Percentiles rank a stretch among this genome's conserved stretches.
Conservation (phyloP, 2,113 vertebrate species). For the Danionella cerebrum region DNA sequence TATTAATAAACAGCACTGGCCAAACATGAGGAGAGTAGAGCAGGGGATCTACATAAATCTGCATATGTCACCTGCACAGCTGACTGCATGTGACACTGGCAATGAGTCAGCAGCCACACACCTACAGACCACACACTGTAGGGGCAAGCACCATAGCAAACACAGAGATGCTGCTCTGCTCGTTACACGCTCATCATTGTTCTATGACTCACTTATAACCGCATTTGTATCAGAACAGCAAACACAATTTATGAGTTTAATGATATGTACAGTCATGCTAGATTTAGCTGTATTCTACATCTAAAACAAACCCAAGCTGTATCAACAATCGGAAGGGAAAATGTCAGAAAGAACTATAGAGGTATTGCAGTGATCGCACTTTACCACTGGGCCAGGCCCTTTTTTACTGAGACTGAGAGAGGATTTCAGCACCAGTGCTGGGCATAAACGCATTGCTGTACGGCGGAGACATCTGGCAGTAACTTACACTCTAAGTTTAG, state of each 20-base stretch:
- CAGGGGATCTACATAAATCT: constrained; percentile 61
- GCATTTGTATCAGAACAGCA: neutral
- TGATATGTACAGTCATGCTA: neutral
- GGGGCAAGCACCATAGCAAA: neutral
- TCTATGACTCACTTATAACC: neutral
- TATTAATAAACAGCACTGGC: constrained; percentile 52
- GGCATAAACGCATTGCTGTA: too few relatives aligned
- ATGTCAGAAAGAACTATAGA: too few relatives aligned
- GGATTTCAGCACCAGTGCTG: too few relatives aligned
- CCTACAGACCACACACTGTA: constrained; percentile 22
- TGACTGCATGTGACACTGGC: constrained; percentile 51
- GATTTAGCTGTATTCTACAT: neutral
- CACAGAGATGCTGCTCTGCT: neutral
- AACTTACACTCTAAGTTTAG: too few relatives aligned
- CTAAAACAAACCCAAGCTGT: neutral
- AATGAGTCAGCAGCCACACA: constrained; percentile 40
- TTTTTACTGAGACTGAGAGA: too few relatives aligned
- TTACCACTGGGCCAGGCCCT: too few relatives aligned
- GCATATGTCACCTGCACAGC: constrained; percentile 53
- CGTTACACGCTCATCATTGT: neutral
- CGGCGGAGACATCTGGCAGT: too few relatives aligned
- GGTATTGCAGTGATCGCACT: too few relatives aligned
- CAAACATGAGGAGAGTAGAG: constrained; percentile 47
- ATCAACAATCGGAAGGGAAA: too few relatives aligned
- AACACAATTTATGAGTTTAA: neutral